These are phyloP conservation scores for Leptoclinus maculatus DNA, from an alignment of 2,797 vertebrate genomes.

Conservation along the genomic window DNA sequence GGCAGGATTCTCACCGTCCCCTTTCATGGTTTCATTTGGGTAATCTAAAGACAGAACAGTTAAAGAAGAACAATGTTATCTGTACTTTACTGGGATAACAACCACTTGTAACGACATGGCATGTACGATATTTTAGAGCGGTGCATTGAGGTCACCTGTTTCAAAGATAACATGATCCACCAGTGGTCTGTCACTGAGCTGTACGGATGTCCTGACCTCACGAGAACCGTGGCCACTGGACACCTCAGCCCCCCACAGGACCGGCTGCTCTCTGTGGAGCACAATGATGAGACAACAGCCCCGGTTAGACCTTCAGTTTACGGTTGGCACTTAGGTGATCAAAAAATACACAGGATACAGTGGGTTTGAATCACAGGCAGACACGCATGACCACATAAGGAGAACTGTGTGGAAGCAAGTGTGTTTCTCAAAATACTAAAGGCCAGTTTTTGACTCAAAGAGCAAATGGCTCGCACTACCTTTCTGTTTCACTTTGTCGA, in stretches of 20 bases:
- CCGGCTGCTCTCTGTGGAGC: constrained; percentile 86
- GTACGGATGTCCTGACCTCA: constrained; percentile 89
- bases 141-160: constrained; percentile 66
- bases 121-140: not conserved
- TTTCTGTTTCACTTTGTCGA: not conserved
- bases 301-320: not conserved
- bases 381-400: not conserved
- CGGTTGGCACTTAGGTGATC: not conserved
- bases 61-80: not conserved
- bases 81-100: not conserved
- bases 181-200: constrained; percentile 86
- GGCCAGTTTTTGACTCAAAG: not conserved
- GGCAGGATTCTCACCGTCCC: constrained; percentile 82
- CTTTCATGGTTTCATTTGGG: constrained; percentile 81
- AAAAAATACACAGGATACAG: not conserved
- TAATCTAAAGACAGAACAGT: constrained; percentile 75
- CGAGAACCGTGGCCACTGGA: constrained; percentile 87
- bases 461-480: not conserved
- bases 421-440: not conserved
- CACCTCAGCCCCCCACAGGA: constrained; percentile 90
- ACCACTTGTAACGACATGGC: not conserved
- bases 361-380: not conserved
- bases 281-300: not conserved
- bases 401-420: not conserved
- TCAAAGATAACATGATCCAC: constrained; percentile 85